phyloP scores from a whole-genome alignment of 2,797 vertebrate species.

The Uromys caudimaculatus region DNA sequence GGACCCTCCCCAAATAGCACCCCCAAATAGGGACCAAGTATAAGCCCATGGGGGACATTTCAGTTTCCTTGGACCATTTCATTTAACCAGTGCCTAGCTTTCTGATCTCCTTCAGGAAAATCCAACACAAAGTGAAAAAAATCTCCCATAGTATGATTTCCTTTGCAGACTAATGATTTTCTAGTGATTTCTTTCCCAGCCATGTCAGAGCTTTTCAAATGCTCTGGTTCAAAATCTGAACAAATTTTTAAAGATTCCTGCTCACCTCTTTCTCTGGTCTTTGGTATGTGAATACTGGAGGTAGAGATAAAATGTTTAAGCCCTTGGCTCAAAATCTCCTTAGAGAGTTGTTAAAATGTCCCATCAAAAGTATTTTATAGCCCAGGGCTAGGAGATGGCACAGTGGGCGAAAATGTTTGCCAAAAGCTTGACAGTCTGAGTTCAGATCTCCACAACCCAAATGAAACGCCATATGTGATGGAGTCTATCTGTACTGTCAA shows the following conservation, averaged over 20 bases:
- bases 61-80: not conserved
- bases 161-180: not conserved
- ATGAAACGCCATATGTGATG: not conserved
- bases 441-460: not conserved
- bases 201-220: not conserved
- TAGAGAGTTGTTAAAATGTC: not conserved
- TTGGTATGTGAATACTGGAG: not conserved
- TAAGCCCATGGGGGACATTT: not conserved
- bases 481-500: not conserved
- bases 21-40: not conserved
- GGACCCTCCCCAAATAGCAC: not conserved
- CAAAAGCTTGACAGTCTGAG: not conserved
- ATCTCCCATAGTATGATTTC: not conserved
- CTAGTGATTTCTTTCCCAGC: not conserved
- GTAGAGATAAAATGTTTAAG: constrained; percentile 1
- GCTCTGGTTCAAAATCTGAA: constrained; percentile 20
- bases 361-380: not conserved
- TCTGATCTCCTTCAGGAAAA: not conserved
- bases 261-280: not conserved
- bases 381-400: not conserved
- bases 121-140: not conserved
- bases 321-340: not conserved
- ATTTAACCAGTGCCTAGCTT: not conserved
- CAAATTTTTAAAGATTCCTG: not conserved
- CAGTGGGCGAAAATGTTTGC: not conserved